Conservation (phyloP, 2,797 vertebrate genomes). For the Merluccius polli region DNA sequence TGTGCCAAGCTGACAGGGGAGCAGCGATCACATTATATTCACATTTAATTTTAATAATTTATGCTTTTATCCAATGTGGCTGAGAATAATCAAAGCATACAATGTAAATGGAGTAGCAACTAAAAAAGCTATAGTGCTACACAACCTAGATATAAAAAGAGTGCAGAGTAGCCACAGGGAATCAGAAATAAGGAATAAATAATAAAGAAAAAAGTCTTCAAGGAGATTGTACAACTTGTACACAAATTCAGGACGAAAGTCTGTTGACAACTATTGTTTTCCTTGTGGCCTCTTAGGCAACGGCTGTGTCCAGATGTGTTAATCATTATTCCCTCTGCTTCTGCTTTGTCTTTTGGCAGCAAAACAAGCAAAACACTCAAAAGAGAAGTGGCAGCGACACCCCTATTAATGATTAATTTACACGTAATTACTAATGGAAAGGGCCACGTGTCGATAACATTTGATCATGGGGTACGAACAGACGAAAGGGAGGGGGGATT, state of each 20-base stretch:
- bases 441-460: background rate
- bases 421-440: background rate
- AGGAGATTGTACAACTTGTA: background rate
- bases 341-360: background rate
- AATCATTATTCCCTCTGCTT: background rate
- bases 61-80: background rate
- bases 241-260: background rate
- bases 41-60: background rate
- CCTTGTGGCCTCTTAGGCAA: background rate
- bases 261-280: background rate
- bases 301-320: constrained; percentile 1
- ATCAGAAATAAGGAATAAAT: background rate
- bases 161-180: background rate
- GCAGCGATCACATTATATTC: background rate
- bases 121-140: background rate
- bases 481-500: too few species aligned
- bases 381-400: background rate
- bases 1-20: background rate
- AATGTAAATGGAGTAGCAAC: background rate
- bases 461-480: background rate
- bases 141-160: background rate
- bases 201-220: too few species aligned
- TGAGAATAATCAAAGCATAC: background rate
- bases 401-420: background rate
- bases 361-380: background rate